Evolutionary conservation across 2,888 invertebrate species (phyloP).

Genomic region (Pheosia tremula): DNA sequence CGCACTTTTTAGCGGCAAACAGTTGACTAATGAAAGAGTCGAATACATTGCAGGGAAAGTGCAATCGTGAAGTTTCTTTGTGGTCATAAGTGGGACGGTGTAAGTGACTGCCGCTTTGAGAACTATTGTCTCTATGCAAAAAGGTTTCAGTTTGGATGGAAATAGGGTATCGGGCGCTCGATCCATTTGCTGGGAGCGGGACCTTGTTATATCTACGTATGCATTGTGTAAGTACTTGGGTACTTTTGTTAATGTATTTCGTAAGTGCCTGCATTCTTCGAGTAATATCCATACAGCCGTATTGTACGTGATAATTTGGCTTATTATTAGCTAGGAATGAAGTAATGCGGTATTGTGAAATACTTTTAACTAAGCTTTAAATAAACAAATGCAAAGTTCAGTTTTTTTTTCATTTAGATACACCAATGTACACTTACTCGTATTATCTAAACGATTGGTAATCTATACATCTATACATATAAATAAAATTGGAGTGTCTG

Average conservation of each 20-base stretch:
- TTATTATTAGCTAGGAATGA: too few species aligned
- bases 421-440: too few species aligned
- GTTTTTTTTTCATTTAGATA: too few species aligned
- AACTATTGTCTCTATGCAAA: conserved; percentile 70
- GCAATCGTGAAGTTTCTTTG: conserved; percentile 68
- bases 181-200: conserved; percentile 54
- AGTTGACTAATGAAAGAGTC: conserved; percentile 47
- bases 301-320: not conserved
- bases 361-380: too few species aligned
- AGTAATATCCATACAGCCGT: not conserved
- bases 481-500: too few species aligned
- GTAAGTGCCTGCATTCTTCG: not conserved
- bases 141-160: conserved; percentile 64
- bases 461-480: too few species aligned
- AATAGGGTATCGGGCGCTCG: conserved; percentile 65
- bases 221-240: conserved; percentile 26
- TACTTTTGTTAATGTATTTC: conserved; percentile 37
- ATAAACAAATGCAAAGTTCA: too few species aligned
- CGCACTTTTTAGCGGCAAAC: conserved; percentile 26
- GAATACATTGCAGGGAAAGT: conserved; percentile 42
- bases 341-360: too few species aligned
- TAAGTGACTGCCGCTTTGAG: conserved; percentile 71
- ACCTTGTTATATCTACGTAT: conserved; percentile 23
- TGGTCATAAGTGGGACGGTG: conserved; percentile 67
- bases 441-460: too few species aligned